Base-by-base conservation (phyloP, 2,797 vertebrate genomes). In the Mormyrops boulengeri region DNA sequence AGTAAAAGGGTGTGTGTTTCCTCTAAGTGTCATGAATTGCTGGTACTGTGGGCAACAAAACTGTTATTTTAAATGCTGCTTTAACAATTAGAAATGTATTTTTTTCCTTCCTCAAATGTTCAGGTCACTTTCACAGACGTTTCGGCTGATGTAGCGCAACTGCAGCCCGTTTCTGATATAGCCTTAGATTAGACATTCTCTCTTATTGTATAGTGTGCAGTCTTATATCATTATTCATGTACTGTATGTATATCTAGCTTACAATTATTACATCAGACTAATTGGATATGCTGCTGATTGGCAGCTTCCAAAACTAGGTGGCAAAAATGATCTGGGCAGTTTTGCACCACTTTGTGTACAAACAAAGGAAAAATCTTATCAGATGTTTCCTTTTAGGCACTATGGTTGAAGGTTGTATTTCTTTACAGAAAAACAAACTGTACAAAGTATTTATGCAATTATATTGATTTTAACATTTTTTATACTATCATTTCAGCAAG, bases 371-470 rank as follows among this genome's bases (percentile, higher is more conserved):
- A 95, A 96, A 89, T 93, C 95, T 95, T 95, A 95, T 94, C 86
- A 91, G 93, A 94, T 92, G 92, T 93, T 94, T 94, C 93, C 93
- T 95, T 96, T 96, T 95, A 95, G 96, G 94, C 95, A 95, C 95
- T 96, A 94, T 96, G 90, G 94, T 97, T 96, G 77, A 95, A 96
- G 94, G 95, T 93, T 95, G 94, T 94, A 95, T 96, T 97, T 97
- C 93, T 95, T 97, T 97, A 95, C 94, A 90, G 96, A 95, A 96
- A 96, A 96, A 94, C 96, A 94, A 98, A 97, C 96, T 97, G 97
- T 99, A 99, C 96, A 99, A 97, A 98, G 97, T 99, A 99, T 99
- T 99, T 98, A 98, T 98, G 98, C 98, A 97, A 97, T 96, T 97
- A 95, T 97, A 97, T 96, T 96, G 96, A 95, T 97, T 98, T 98